Percentiles rank a stretch among this genome's conserved stretches.
Evolutionary conservation across 2,797 vertebrate genomes (phyloP).

Genomic region (Alauda arvensis): DNA sequence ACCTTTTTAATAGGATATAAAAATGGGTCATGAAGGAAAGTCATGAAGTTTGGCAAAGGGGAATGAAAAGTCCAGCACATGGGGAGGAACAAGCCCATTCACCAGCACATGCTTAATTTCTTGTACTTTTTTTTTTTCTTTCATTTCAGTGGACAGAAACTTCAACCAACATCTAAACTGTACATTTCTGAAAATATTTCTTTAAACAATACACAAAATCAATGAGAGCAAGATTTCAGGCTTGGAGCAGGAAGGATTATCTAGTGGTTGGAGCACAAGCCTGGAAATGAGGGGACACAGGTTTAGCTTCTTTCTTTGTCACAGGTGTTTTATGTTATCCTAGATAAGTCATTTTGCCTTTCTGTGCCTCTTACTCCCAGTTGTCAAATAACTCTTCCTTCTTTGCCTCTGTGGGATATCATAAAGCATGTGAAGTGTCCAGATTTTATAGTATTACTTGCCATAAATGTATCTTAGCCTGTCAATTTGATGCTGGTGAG

Average conservation of each 20-base stretch:
- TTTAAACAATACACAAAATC: not conserved
- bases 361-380: constrained; percentile 3
- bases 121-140: not conserved
- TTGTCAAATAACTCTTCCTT: constrained; percentile 40
- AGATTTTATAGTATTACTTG: constrained; percentile 31
- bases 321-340: not conserved
- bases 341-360: constrained; percentile 28
- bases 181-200: not conserved
- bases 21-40: not conserved
- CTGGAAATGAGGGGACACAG: not conserved
- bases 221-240: not conserved
- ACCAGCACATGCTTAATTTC: not conserved
- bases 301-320: not conserved
- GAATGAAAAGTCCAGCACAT: not conserved
- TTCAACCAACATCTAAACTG: not conserved
- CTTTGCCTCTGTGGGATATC: constrained; percentile 12
- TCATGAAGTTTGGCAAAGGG: not conserved
- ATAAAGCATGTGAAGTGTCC: constrained; percentile 35
- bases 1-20: not conserved
- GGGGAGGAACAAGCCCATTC: not conserved
- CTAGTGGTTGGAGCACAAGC: not conserved
- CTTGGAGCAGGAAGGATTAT: not conserved
- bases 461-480: constrained; percentile 13
- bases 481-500: constrained; percentile 6
- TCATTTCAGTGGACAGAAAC: not conserved